These are phyloP conservation scores for Betta splendens DNA, from an alignment of 2,797 vertebrate genomes.

Conservation along the genomic window DNA sequence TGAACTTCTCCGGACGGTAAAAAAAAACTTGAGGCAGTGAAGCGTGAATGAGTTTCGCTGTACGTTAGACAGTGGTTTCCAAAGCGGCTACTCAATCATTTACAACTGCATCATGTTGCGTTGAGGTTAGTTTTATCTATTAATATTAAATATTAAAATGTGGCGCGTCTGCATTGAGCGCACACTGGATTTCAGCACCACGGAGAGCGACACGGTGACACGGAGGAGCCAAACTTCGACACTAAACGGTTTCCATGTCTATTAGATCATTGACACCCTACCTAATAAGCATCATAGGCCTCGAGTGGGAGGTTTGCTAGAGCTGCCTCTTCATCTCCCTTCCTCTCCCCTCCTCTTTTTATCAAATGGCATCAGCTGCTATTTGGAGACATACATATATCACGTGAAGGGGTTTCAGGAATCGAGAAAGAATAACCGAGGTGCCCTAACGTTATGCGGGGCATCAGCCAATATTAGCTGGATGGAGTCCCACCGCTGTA, in stretches of 20 bases:
- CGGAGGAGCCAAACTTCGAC: slow-evolving; percentile 1
- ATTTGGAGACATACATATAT: slow-evolving; percentile 39
- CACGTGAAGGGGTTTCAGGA: slow-evolving; percentile 49
- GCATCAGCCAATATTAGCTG: slow-evolving; percentile 68
- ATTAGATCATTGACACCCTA: slow-evolving; percentile 25
- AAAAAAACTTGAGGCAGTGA: not conserved
- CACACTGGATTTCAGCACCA: slow-evolving; percentile 50
- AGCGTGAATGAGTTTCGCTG: not conserved
- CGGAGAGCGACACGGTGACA: slow-evolving; percentile 38
- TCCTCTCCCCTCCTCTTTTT: slow-evolving; percentile 21
- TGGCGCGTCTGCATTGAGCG: not conserved
- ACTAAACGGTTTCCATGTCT: slow-evolving; percentile 18
- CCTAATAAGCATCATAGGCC: slow-evolving; percentile 26
- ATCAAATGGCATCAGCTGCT: slow-evolving; percentile 55
- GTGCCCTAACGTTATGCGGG: slow-evolving; percentile 41
- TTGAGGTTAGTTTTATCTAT: not conserved
- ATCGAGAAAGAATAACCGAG: slow-evolving; percentile 53
- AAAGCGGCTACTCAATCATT: not conserved
- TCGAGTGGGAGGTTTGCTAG: slow-evolving; percentile 37
- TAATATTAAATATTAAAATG: no score
- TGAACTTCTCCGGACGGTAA: slow-evolving; percentile 1
- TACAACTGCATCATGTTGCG: fast-evolving
- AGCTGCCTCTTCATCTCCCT: not conserved
- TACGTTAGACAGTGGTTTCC: not conserved
- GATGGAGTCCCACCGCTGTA: slow-evolving; percentile 68